Evolutionary conservation across 2,797 vertebrate genomes (phyloP).

Genomic region (Enteromius unitaeniatus): DNA sequence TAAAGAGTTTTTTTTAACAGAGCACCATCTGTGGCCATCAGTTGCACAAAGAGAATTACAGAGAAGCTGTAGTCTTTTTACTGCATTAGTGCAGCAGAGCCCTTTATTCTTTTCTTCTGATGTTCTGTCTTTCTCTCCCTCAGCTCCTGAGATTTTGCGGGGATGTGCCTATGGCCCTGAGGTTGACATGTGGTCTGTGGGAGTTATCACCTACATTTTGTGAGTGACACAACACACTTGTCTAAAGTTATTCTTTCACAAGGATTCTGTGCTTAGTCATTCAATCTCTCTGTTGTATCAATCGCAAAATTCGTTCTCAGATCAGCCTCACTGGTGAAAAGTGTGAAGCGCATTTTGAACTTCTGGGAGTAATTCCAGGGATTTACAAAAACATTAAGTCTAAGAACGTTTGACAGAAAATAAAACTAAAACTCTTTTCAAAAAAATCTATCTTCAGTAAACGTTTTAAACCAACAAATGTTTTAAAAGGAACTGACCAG

Average conservation of each 20-base stretch:
- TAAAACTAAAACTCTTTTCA: background rate
- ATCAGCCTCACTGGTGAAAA: constrained; percentile 17
- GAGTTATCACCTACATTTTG: constrained; percentile 90
- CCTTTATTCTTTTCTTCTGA: constrained; percentile 19
- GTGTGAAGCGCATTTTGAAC: constrained; percentile 2
- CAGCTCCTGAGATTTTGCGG: constrained; percentile 87
- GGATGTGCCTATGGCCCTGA: constrained; percentile 88
- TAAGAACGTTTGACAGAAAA: background rate
- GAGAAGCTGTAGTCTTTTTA: constrained; percentile 5
- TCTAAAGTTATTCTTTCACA: constrained; percentile 45
- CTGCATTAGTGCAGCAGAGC: background rate
- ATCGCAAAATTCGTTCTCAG: background rate
- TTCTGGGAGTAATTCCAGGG: background rate
- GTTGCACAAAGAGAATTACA: constrained; percentile 23
- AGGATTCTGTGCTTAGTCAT: constrained; percentile 35
- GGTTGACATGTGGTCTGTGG: constrained; percentile 92
- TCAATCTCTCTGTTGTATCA: background rate
- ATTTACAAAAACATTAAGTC: background rate
- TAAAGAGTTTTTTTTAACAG: constrained; percentile 13
- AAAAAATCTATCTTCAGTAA: background rate
- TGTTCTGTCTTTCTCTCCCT: constrained; percentile 24
- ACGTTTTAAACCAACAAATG: background rate
- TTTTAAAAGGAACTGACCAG: no score
- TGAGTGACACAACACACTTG: constrained; percentile 73
- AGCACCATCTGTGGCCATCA: constrained; percentile 28